phyloP scores from a whole-genome alignment of 2,113 vertebrate species.

The Camelus bactrianus region DNA sequence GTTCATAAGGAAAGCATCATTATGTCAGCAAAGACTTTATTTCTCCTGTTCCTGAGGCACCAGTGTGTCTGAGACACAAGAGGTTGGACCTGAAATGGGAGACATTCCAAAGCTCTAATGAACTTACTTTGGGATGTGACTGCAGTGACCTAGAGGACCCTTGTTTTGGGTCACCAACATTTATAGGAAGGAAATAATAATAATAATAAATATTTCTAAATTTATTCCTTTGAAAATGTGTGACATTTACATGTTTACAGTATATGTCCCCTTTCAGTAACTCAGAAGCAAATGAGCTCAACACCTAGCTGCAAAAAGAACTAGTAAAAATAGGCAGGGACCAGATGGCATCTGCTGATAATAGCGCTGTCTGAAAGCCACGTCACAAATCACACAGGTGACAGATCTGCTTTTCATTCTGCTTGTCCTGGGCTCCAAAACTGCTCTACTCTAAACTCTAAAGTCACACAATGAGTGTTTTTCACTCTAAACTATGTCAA shows the following conservation, averaged over 20 bases:
- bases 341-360: constrained; percentile 69
- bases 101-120: background rate
- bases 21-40: background rate
- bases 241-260: constrained; percentile 69
- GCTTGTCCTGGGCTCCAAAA: background rate
- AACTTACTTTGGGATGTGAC: background rate
- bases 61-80: background rate
- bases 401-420: background rate
- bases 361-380: constrained; percentile 48
- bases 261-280: constrained; percentile 48
- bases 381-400: constrained; percentile 28
- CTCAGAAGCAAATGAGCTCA: constrained; percentile 57
- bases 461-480: background rate
- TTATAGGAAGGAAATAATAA: constrained; percentile 14
- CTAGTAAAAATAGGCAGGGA: constrained; percentile 57
- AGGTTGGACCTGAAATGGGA: background rate
- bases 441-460: background rate
- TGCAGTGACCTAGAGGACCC: background rate
- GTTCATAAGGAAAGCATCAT: background rate
- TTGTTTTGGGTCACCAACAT: constrained; percentile 12
- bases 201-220: background rate
- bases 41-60: background rate
- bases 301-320: constrained; percentile 63
- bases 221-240: constrained; percentile 51
- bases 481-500: background rate